Evolutionary conservation across 2,888 invertebrate species (phyloP).

Genomic region (Oeneis ivallda): DNA sequence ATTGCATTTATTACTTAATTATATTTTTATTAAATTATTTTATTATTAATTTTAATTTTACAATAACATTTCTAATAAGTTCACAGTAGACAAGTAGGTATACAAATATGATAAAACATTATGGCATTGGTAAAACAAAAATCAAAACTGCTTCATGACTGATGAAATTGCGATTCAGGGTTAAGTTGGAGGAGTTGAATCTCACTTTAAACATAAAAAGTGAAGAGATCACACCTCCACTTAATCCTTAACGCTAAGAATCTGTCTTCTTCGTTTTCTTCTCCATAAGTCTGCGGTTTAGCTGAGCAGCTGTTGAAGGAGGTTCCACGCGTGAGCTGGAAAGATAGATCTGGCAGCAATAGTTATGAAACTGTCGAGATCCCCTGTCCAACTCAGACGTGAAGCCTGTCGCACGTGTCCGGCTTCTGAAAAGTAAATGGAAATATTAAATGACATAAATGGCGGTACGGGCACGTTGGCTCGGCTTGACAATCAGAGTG

Average conservation of each 20-base stretch:
- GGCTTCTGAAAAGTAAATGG: slow-evolving; percentile 50
- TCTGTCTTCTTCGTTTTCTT: slow-evolving; percentile 18
- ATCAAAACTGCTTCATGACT: slow-evolving; percentile 19
- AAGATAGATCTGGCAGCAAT: slow-evolving; percentile 82
- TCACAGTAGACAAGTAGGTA: neutral
- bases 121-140: neutral
- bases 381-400: slow-evolving; percentile 82
- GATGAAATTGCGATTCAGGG: slow-evolving; percentile 67
- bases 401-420: slow-evolving; percentile 51
- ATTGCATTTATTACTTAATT: neutral
- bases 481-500: slow-evolving; percentile 65
- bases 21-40: neutral
- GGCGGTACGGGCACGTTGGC: slow-evolving; percentile 46
- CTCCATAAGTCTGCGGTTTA: neutral
- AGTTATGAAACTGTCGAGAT: slow-evolving; percentile 76
- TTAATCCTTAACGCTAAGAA: slow-evolving; percentile 70
- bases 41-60: no score
- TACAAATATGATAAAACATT: neutral
- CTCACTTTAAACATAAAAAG: slow-evolving; percentile 81
- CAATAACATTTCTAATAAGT: neutral
- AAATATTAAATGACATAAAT: neutral
- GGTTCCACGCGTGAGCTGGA: slow-evolving; percentile 80
- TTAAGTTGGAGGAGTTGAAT: slow-evolving; percentile 84
- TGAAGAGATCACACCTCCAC: slow-evolving; percentile 84
- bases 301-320: slow-evolving; percentile 40